Base-by-base conservation (phyloP, 2,888 invertebrate genomes). In the Hydropsyche betteni region DNA sequence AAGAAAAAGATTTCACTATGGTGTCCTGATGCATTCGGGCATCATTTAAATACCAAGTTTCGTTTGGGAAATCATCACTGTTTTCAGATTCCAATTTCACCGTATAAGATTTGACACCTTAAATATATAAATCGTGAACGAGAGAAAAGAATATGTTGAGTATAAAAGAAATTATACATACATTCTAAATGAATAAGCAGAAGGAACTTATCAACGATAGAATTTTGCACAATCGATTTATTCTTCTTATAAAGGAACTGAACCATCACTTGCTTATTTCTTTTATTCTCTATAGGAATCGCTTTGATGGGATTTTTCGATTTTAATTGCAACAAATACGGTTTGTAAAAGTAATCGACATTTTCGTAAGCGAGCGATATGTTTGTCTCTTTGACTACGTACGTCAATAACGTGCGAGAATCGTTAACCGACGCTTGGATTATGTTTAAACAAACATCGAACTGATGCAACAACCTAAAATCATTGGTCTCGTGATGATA, bases 381-480 rank as follows among this genome's bases (percentile, higher is more conserved):
- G 58, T 83, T 81, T 6, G 84, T 84, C 74, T 86, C 85, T 82
- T 94, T 94, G 0, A 88, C 86, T 36, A 94, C 90, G 83, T 91
- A 94, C 2, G 91, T 90, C 61, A 94, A 82, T 75, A 94, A 83
- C 1, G 91, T 91, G 74, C 88, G 89, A 70, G 88, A 89, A 78
- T 89, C 89, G 82, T 94, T 94, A 4, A 94, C 88, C 4, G 94
- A 92, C 12, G 94, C 94, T 85, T 95, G 95, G 79, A 94, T 90
- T 72, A 94, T 88, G 82, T 94, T 93, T 2, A 90, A 82, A 78
- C 89, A 86, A 73, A 88, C 86, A 5, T 88, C 83, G 82, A 94
- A 92, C 34, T 88, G 88, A 81, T 92, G 88, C 8, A 95, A 83
- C 50, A 88, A 87, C 80, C 87, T 83, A 72, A 93, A 83, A 14